Evolutionary conservation across 2,888 invertebrate genomes (phyloP).

Genomic region (Elmis aenea): DNA sequence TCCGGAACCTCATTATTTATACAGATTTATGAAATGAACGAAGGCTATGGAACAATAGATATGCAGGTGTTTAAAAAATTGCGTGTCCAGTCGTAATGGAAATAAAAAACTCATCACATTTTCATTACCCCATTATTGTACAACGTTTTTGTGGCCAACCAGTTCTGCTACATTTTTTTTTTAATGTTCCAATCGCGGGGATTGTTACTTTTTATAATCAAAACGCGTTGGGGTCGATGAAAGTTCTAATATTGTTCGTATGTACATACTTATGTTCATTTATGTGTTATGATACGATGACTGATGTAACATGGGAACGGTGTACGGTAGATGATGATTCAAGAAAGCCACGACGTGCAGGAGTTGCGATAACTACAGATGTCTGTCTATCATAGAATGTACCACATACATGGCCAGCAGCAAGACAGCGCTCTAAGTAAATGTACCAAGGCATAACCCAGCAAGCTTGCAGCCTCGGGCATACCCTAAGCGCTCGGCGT

Average conservation of each 20-base stretch:
- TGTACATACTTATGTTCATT: too few relatives aligned
- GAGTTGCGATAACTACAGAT: too few relatives aligned
- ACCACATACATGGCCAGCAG: too few relatives aligned
- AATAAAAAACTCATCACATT: neutral
- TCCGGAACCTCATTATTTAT: slow-evolving; percentile 18
- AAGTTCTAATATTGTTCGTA: too few relatives aligned
- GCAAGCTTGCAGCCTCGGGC: slow-evolving; percentile 19
- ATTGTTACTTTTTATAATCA: too few relatives aligned
- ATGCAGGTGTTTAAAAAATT: slow-evolving; percentile 15
- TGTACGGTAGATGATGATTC: too few relatives aligned
- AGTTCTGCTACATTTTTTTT: neutral
- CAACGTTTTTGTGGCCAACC: too few relatives aligned
- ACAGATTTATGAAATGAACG: slow-evolving; percentile 17
- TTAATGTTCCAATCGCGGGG: neutral
- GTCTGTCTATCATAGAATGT: too few relatives aligned
- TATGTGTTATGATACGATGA: too few relatives aligned
- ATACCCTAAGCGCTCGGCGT: slow-evolving; percentile 28
- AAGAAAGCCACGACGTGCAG: too few relatives aligned
- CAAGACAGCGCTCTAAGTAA: slow-evolving; percentile 12
- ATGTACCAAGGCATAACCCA: slow-evolving; percentile 11
- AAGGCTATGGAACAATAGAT: slow-evolving; percentile 14
- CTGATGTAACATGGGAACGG: too few relatives aligned
- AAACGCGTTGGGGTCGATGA: too few relatives aligned
- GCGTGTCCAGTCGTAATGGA: slow-evolving; percentile 7
- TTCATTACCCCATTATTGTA: neutral